These are phyloP conservation scores for Turritopsis rubra DNA, from an alignment of 30 jellyfish, hydroid and myxozoan genomes.

Conservation along the genomic window DNA sequence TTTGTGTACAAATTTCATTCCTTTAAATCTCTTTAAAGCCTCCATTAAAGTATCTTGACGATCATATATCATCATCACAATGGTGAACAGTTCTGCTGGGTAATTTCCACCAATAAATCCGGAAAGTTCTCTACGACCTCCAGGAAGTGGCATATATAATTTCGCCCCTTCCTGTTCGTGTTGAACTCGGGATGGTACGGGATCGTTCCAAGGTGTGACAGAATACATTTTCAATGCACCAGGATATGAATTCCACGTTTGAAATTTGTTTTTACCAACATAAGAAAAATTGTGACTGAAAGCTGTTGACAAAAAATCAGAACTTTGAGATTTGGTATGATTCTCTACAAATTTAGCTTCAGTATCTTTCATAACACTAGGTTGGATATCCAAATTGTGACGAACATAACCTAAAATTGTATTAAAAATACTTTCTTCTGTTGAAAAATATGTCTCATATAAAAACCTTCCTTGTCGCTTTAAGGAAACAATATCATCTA, in stretches of 20 bases:
- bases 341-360: not conserved
- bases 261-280: slow-evolving; percentile 11
- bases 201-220: slow-evolving; percentile 27
- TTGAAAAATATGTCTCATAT: slow-evolving; percentile 50
- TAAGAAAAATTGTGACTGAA: slow-evolving; percentile 46
- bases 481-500: slow-evolving; percentile 36
- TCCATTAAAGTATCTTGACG: too few species aligned
- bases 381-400: slow-evolving; percentile 45
- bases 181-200: slow-evolving; percentile 51
- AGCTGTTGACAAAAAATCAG: slow-evolving; percentile 11
- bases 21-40: slow-evolving; percentile 46
- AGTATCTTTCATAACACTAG: slow-evolving; percentile 33
- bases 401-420: slow-evolving; percentile 43
- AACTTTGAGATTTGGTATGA: slow-evolving; percentile 4
- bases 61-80: slow-evolving; percentile 41
- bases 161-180: slow-evolving; percentile 28
- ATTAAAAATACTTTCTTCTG: slow-evolving; percentile 2
- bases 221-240: slow-evolving; percentile 57
- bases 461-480: slow-evolving; percentile 55
- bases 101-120: slow-evolving; percentile 53
- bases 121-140: slow-evolving; percentile 41
- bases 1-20: slow-evolving; percentile 44
- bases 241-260: slow-evolving; percentile 56
- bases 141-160: slow-evolving; percentile 45
- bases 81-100: slow-evolving; percentile 58